Percentiles rank a stretch among this genome's conserved stretches.
Conservation (phyloP, 2,113 vertebrate genomes). For the Progne subis region DNA sequence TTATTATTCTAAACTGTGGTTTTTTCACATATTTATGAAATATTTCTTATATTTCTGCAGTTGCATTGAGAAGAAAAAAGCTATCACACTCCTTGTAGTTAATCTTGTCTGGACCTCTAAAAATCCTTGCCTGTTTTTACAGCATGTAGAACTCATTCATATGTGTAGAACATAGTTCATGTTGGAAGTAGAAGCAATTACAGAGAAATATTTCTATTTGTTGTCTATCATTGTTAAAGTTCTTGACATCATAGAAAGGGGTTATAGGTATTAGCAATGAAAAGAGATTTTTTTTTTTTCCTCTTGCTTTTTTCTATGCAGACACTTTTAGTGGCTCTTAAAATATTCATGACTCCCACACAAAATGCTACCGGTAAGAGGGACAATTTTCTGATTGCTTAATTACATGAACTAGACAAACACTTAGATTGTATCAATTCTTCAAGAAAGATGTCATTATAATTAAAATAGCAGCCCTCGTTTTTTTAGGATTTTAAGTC, state of each 20-base stretch:
- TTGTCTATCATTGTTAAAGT: background rate
- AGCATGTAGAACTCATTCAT: background rate
- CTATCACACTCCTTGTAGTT: rapidly evolving
- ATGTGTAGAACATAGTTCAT: background rate
- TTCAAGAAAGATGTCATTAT: background rate
- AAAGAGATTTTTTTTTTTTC: background rate
- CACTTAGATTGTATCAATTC: slow-evolving; percentile 11
- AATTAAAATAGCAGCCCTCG: background rate
- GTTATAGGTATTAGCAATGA: background rate
- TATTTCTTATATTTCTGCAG: background rate
- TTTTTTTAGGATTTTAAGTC: slow-evolving; percentile 20
- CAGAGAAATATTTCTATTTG: background rate
- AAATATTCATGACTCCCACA: slow-evolving; percentile 22
- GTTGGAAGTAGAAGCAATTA: background rate
- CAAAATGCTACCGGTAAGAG: slow-evolving; percentile 38
- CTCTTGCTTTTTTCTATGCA: background rate
- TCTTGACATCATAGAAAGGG: background rate
- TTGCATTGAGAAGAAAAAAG: background rate
- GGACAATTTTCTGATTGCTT: background rate
- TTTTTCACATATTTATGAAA: background rate
- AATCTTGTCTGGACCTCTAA: background rate
- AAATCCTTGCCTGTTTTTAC: background rate
- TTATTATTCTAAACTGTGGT: background rate
- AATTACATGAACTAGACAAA: slow-evolving; percentile 1
- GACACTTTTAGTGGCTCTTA: background rate